Evolutionary conservation across 2,797 vertebrate genomes (phyloP).

Genomic region (Takifugu rubripes): DNA sequence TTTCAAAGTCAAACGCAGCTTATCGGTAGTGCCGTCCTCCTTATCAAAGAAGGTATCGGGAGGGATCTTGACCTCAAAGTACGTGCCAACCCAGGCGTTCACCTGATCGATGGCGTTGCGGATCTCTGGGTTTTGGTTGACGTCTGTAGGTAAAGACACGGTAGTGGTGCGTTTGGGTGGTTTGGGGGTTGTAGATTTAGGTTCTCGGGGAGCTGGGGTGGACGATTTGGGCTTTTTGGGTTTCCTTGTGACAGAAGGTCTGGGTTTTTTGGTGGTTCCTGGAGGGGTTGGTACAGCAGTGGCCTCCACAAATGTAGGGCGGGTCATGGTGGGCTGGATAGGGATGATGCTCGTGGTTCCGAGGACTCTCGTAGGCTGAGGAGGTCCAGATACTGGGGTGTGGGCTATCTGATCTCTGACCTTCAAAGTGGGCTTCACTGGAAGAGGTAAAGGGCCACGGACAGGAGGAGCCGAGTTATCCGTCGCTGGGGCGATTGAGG

Average conservation of each 20-base stretch:
- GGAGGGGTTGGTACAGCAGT: conserved; percentile 87
- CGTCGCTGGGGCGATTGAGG: conserved; percentile 88
- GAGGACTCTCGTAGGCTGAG: conserved; percentile 87
- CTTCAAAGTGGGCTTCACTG: conserved; percentile 90
- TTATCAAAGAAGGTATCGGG: conserved; percentile 92
- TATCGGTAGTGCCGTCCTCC: conserved; percentile 95
- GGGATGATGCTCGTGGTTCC: conserved; percentile 82
- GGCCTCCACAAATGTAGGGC: conserved; percentile 83
- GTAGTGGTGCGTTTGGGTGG: conserved; percentile 81
- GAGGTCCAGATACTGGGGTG: conserved; percentile 87
- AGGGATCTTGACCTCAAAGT: conserved; percentile 97
- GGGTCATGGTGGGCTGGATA: conserved; percentile 87
- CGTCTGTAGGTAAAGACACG: conserved; percentile 72
- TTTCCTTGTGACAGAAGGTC: conserved; percentile 80
- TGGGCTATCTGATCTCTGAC: conserved; percentile 88
- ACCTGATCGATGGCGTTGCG: conserved; percentile 93
- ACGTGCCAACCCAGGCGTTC: conserved; percentile 91
- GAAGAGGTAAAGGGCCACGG: conserved; percentile 86
- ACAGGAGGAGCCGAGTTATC: conserved; percentile 87
- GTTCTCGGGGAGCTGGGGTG: conserved; percentile 82
- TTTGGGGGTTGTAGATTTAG: conserved; percentile 81
- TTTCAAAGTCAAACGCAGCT: conserved; percentile 89
- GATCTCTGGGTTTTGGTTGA: conserved; percentile 84
- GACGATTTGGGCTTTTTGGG: conserved; percentile 83
- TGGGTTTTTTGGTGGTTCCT: conserved; percentile 86